Evolutionary conservation across 2,797 vertebrate genomes (phyloP).

Genomic region (Halcyon leucocephala): DNA sequence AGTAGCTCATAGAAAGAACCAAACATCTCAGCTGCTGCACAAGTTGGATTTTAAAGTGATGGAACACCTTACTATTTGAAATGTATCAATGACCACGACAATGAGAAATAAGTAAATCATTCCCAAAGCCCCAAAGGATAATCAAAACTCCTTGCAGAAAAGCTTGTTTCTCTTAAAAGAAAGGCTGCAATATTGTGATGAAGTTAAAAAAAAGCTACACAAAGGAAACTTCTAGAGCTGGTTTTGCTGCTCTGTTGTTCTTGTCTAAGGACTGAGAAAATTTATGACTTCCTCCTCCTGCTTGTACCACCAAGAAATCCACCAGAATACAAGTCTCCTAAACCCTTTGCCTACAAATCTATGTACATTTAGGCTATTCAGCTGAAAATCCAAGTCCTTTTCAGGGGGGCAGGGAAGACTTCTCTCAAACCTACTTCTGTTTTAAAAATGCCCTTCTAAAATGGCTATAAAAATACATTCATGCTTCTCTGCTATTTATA

Average conservation of each 20-base stretch:
- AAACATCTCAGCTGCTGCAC: not conserved
- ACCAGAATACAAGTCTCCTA: not conserved
- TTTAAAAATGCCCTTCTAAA: not conserved
- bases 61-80: not conserved
- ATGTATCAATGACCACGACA: not conserved
- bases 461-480: not conserved
- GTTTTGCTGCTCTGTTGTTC: not conserved
- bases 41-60: not conserved
- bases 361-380: not conserved
- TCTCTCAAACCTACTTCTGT: not conserved
- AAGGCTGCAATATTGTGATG: not conserved
- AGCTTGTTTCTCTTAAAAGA: not conserved
- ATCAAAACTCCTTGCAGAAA: not conserved
- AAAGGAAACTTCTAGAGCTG: constrained; percentile 3
- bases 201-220: not conserved
- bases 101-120: not conserved
- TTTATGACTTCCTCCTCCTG: constrained; percentile 44
- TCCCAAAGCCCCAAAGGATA: not conserved
- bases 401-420: not conserved
- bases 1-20: not conserved
- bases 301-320: not conserved
- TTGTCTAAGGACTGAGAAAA: not conserved
- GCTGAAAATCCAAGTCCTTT: not conserved
- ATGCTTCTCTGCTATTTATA: not conserved
- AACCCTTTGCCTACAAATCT: not conserved